Conservation (phyloP, 2,797 vertebrate species). For the Coracias cyanogaster region DNA sequence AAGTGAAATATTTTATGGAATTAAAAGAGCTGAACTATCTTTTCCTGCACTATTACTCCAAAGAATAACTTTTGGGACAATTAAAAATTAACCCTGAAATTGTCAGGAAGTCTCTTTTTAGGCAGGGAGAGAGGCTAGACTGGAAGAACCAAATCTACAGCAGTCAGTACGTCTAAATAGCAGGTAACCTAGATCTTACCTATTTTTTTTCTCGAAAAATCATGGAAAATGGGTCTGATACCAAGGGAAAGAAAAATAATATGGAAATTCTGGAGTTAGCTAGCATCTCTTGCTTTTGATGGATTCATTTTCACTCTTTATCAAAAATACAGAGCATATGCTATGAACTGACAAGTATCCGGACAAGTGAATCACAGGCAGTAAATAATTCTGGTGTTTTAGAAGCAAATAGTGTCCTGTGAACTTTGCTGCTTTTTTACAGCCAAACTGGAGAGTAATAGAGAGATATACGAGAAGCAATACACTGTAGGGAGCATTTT, state of each 20-base stretch:
- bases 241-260: neutral
- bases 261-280: neutral
- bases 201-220: neutral
- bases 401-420: neutral
- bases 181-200: neutral
- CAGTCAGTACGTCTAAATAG: neutral
- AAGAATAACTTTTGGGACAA: neutral
- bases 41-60: neutral
- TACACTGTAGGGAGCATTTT: neutral
- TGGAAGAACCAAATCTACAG: neutral
- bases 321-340: fast-evolving
- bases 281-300: neutral
- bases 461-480: neutral
- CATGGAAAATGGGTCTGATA: neutral
- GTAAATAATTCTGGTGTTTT: neutral
- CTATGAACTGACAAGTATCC: neutral
- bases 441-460: neutral
- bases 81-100: neutral
- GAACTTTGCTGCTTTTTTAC: neutral
- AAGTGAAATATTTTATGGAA: neutral
- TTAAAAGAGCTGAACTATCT: neutral
- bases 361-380: neutral
- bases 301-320: neutral
- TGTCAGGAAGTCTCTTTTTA: neutral
- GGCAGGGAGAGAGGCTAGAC: neutral